Evolutionary conservation across 2,888 invertebrate genomes (phyloP).

Genomic region (Hipparchia semele): DNA sequence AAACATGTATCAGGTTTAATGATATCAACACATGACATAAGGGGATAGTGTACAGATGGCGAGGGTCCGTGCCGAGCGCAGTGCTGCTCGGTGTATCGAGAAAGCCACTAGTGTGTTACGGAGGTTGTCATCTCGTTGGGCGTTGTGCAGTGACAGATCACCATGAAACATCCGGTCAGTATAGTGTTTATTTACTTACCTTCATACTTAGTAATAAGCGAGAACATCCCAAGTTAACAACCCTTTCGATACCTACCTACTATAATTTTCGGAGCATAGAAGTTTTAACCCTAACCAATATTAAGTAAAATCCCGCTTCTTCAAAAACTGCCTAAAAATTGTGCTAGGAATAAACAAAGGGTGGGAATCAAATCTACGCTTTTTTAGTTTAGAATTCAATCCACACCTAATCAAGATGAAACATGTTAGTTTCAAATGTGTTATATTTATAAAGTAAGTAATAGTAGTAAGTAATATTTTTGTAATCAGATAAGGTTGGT

Average conservation of each 20-base stretch:
- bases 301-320: background rate
- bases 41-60: constrained; percentile 40
- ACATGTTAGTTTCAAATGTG: too few species aligned
- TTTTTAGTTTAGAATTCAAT: background rate
- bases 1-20: constrained; percentile 45
- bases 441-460: too few species aligned
- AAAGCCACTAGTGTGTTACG: constrained; percentile 62
- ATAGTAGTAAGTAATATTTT: too few species aligned
- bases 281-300: background rate
- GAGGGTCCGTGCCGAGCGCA: constrained; percentile 45
- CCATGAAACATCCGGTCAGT: constrained; percentile 75
- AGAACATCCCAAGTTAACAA: background rate
- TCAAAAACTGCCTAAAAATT: background rate
- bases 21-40: constrained; percentile 47
- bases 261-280: background rate
- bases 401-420: too few species aligned
- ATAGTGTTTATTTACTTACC: constrained; percentile 52
- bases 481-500: too few species aligned
- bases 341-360: background rate
- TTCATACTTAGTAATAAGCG: background rate
- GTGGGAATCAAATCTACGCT: background rate
- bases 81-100: constrained; percentile 49
- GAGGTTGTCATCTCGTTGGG: constrained; percentile 39
- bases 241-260: background rate
- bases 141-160: constrained; percentile 45